Conservation (phyloP, 2,797 vertebrate genomes). For the Crenuchus spilurus region DNA sequence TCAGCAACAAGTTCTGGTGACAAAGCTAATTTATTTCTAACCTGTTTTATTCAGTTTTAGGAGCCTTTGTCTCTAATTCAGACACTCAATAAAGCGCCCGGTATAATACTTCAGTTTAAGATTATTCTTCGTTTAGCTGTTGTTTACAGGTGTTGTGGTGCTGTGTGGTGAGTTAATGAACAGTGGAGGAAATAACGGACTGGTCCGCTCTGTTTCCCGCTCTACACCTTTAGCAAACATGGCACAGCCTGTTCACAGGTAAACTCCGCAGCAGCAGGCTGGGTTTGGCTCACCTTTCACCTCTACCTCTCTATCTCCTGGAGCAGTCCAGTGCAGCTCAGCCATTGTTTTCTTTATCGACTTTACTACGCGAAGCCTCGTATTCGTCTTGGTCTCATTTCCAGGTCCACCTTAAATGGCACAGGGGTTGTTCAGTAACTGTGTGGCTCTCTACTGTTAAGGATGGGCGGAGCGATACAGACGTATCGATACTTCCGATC, state of each 20-base stretch:
- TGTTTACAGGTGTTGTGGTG: constrained; percentile 17
- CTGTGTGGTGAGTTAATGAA: constrained; percentile 61
- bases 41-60: no score
- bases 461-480: no score
- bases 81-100: no score
- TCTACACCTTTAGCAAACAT: constrained; percentile 68
- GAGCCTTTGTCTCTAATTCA: no score
- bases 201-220: constrained; percentile 45
- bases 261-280: constrained; percentile 14
- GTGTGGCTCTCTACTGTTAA: neutral
- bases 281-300: constrained; percentile 35
- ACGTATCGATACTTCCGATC: no score
- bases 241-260: constrained; percentile 35
- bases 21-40: no score
- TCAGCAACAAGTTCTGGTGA: neutral
- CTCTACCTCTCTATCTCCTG: neutral
- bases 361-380: no score
- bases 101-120: no score
- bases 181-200: constrained; percentile 64
- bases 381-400: no score
- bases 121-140: no score
- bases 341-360: neutral
- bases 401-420: no score
- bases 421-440: no score
- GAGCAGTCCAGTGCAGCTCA: neutral